Percentiles rank a stretch among this genome's conserved stretches.
Evolutionary conservation across 2,797 vertebrate species (phyloP).

Genomic region (Numenius phaeopus): DNA sequence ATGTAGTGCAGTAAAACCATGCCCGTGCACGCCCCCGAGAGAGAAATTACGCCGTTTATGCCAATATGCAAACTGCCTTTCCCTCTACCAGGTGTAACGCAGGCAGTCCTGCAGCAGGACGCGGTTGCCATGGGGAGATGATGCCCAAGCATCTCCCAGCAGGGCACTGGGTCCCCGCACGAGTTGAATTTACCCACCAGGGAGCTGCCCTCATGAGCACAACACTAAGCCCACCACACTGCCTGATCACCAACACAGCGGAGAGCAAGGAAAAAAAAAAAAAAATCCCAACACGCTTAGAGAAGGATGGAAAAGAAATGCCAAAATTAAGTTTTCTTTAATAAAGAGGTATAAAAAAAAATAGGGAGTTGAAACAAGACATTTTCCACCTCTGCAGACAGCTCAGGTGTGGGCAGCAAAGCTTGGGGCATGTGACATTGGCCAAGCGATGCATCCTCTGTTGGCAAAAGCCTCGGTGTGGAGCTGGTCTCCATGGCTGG

Average conservation of each 20-base stretch:
- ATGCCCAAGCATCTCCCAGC: background rate
- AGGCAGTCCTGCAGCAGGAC: no score
- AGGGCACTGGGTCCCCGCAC: rapidly evolving
- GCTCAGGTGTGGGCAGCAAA: background rate
- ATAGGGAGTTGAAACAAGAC: background rate
- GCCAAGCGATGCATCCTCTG: background rate
- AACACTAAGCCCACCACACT: background rate
- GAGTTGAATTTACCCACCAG: background rate
- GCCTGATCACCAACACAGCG: rapidly evolving
- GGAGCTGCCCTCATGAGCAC: background rate
- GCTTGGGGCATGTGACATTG: rapidly evolving
- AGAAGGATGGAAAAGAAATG: background rate
- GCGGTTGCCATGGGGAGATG: rapidly evolving
- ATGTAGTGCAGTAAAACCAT: background rate
- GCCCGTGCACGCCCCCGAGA: background rate
- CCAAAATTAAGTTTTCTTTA: background rate
- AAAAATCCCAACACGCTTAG: background rate
- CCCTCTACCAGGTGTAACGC: rapidly evolving
- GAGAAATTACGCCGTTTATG: background rate
- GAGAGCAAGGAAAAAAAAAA: background rate
- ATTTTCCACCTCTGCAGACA: background rate
- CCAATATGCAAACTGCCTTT: background rate
- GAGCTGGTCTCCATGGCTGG: rapidly evolving
- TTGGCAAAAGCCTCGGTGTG: rapidly evolving
- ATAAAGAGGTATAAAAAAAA: background rate